Evolutionary conservation across 2,797 vertebrate species (phyloP).

Genomic region (Anguilla megastoma): DNA sequence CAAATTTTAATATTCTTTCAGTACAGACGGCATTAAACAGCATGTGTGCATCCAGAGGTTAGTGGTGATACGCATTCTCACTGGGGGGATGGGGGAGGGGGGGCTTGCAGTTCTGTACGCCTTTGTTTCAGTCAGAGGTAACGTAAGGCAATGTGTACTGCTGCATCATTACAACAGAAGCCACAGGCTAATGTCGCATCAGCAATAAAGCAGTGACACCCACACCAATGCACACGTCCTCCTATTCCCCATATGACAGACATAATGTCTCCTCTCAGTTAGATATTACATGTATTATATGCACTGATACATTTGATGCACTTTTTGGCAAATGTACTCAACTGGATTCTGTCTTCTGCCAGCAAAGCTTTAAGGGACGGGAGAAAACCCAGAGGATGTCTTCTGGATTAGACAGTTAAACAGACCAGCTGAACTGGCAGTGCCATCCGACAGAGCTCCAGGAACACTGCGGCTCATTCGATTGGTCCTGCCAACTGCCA

Average conservation of each 20-base stretch:
- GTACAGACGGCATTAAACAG: slow-evolving; percentile 1
- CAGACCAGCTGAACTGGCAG: background rate
- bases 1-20: slow-evolving; percentile 32
- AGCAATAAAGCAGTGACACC: slow-evolving; percentile 22
- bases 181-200: slow-evolving; percentile 9
- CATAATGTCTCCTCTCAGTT: background rate
- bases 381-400: background rate
- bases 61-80: background rate
- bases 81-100: background rate
- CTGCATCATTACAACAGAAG: slow-evolving; percentile 25
- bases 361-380: background rate
- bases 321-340: background rate
- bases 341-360: background rate
- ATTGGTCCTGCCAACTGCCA: background rate
- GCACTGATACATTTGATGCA: background rate
- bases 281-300: background rate
- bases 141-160: background rate
- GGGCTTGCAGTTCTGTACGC: background rate
- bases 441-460: background rate
- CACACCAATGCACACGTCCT: background rate
- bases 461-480: background rate
- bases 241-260: background rate
- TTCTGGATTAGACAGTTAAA: background rate
- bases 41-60: background rate
- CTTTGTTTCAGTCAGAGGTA: background rate